phyloP scores from a whole-genome alignment of 2,113 vertebrate genomes.

The Fukomys damarensis region DNA sequence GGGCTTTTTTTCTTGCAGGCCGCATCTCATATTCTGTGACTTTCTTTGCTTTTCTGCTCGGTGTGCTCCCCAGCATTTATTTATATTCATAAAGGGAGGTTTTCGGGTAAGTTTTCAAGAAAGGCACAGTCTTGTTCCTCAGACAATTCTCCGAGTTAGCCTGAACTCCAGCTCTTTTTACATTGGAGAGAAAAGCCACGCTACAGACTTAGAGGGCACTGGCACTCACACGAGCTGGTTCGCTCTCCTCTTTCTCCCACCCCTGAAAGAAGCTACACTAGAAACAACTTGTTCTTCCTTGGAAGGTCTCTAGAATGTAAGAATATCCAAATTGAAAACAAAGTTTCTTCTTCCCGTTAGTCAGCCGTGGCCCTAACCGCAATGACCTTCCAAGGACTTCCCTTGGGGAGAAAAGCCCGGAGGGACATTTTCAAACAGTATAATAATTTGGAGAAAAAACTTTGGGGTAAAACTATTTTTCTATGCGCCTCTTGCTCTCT shows the following conservation, averaged over 20 bases:
- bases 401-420: neutral
- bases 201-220: conserved; percentile 49
- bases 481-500: conserved; percentile 40
- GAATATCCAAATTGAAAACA: conserved; percentile 20
- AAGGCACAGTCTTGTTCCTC: conserved; percentile 53
- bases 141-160: conserved; percentile 80
- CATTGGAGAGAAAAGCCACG: conserved; percentile 59
- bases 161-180: conserved; percentile 74
- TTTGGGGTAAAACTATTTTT: neutral
- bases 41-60: conserved; percentile 61
- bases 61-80: conserved; percentile 67
- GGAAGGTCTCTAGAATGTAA: conserved; percentile 44
- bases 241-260: neutral
- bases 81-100: conserved; percentile 58
- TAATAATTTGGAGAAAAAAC: conserved; percentile 29
- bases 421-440: conserved; percentile 55
- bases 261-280: neutral
- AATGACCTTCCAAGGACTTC: conserved; percentile 38
- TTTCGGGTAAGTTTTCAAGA: conserved; percentile 73
- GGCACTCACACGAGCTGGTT: neutral
- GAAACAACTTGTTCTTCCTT: conserved; percentile 10
- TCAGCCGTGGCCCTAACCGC: conserved; percentile 15
- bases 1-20: conserved; percentile 12
- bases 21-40: conserved; percentile 62
- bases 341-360: neutral